phyloP scores from a whole-genome alignment of 2,888 invertebrate species.

The Tuta absoluta region DNA sequence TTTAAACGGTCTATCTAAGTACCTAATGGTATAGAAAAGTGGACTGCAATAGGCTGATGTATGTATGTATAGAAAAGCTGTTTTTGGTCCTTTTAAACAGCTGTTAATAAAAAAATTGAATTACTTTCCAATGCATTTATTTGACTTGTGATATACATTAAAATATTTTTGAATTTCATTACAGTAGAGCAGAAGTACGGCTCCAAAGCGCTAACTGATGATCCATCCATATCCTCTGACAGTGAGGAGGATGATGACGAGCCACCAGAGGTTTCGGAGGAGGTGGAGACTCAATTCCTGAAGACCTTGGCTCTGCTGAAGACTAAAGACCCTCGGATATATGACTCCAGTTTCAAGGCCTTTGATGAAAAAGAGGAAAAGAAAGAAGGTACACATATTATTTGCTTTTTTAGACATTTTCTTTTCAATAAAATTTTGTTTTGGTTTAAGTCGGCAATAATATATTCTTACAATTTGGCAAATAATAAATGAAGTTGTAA shows the following conservation, averaged over 20 bases:
- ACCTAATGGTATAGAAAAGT: too few relatives aligned
- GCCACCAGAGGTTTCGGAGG: slow-evolving; percentile 80
- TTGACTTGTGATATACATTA: not conserved
- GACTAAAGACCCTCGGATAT: slow-evolving; percentile 93
- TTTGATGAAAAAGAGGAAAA: slow-evolving; percentile 80
- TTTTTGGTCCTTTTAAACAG: not conserved
- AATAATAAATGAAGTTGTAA: too few relatives aligned
- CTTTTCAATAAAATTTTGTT: too few relatives aligned
- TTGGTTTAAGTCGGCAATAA: too few relatives aligned
- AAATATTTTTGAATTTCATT: slow-evolving; percentile 36
- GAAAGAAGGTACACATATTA: slow-evolving; percentile 53
- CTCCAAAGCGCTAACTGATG: slow-evolving; percentile 70
- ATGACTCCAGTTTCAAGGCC: slow-evolving; percentile 87
- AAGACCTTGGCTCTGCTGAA: slow-evolving; percentile 92
- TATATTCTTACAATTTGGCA: too few relatives aligned
- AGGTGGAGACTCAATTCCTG: slow-evolving; percentile 92
- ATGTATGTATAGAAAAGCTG: too few relatives aligned
- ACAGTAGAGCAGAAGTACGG: slow-evolving; percentile 89
- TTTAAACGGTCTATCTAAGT: not conserved
- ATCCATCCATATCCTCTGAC: slow-evolving; percentile 73
- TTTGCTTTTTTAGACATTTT: too few relatives aligned
- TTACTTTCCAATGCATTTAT: not conserved
- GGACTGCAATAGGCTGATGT: too few relatives aligned
- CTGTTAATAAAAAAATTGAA: not conserved
- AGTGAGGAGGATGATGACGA: slow-evolving; percentile 85